Evolutionary conservation across 1,140 invertebrate species (phyloP).

Genomic region (Caenorhabditis remanei): DNA sequence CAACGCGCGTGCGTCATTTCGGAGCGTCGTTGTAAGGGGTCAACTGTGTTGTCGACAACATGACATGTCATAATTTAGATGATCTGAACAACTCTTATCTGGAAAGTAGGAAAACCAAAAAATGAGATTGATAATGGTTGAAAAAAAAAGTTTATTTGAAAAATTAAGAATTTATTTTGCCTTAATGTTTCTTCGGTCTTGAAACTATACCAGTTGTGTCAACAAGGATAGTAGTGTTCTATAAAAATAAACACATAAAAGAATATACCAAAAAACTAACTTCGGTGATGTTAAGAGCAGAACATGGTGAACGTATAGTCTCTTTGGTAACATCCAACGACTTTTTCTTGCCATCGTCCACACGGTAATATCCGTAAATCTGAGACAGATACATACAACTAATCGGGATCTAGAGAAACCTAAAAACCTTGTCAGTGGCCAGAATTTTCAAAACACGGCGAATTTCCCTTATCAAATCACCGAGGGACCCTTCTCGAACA

Average conservation of each 20-base stretch:
- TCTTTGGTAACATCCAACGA: constrained; percentile 29
- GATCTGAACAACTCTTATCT: too few species aligned
- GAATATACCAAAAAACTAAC: not conserved
- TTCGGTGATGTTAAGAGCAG: not conserved
- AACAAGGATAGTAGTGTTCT: constrained; percentile 33
- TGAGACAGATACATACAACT: constrained; percentile 34
- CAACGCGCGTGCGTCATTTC: not conserved
- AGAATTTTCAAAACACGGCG: constrained; percentile 67
- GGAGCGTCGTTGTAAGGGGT: not conserved
- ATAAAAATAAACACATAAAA: not conserved
- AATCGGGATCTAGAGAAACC: too few species aligned
- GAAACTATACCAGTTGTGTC: constrained; percentile 23
- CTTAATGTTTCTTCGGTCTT: constrained; percentile 14
- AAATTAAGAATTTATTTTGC: not conserved
- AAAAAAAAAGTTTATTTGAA: not conserved
- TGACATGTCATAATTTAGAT: too few species aligned
- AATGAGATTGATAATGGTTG: not conserved
- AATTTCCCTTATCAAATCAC: constrained; percentile 68
- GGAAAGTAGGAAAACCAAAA: not conserved
- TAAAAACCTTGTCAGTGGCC: constrained; percentile 68
- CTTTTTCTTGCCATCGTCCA: constrained; percentile 62
- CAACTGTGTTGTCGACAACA: too few species aligned
- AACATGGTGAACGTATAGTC: not conserved
- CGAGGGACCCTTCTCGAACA: constrained; percentile 61
- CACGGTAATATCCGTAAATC: constrained; percentile 70